phyloP scores from a whole-genome alignment of 2,888 invertebrate genomes.

The Pecten maximus region DNA sequence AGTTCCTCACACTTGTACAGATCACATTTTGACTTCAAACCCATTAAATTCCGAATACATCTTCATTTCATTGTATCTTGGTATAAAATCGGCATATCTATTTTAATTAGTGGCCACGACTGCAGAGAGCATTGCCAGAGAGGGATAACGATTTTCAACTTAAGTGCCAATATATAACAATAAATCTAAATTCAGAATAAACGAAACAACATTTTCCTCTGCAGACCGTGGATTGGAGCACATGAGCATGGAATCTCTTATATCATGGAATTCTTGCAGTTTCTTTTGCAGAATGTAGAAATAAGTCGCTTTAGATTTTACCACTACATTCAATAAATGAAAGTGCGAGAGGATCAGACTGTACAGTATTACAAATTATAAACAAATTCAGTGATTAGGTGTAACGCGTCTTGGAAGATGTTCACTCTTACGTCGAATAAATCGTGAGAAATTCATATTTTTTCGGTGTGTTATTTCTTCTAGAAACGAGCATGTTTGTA shows the following conservation, averaged over 20 bases:
- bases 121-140: neutral
- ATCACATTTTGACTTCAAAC: neutral
- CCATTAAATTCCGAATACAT: conserved; percentile 13
- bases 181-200: conserved; percentile 18
- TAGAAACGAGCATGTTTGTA: neutral
- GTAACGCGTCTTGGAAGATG: neutral
- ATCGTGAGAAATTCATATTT: neutral
- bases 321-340: neutral
- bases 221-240: neutral
- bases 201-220: neutral
- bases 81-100: conserved; percentile 12
- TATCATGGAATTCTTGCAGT: neutral
- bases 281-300: neutral
- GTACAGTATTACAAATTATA: neutral
- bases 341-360: neutral
- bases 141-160: conserved; percentile 24
- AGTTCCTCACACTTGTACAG: neutral
- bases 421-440: neutral
- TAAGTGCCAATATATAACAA: conserved; percentile 12
- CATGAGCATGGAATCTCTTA: neutral
- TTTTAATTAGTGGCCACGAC: conserved; percentile 24
- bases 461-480: neutral
- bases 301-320: neutral
- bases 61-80: conserved; percentile 2
- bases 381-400: neutral